phyloP scores from a whole-genome alignment of 2,888 invertebrate species.

The Lottia gigantea region DNA sequence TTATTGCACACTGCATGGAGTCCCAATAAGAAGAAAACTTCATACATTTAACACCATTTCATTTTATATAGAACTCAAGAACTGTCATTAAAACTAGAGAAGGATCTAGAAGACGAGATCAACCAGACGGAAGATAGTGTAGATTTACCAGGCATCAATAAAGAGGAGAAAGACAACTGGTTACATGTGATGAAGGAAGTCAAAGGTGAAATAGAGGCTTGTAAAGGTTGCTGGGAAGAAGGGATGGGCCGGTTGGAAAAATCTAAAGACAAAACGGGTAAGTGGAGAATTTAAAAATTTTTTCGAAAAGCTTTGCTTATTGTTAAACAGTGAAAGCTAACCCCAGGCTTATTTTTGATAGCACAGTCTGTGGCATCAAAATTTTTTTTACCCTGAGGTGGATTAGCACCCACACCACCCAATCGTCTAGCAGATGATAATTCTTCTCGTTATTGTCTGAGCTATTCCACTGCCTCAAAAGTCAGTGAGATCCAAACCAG shows the following conservation, averaged over 20 bases:
- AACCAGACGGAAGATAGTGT: neutral
- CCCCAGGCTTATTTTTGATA: no score
- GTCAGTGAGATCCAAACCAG: no score
- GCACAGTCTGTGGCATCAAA: no score
- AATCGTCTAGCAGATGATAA: no score
- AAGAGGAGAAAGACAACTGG: conserved; percentile 25
- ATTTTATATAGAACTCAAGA: conserved; percentile 33
- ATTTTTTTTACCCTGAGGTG: no score
- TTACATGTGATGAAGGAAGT: conserved; percentile 41
- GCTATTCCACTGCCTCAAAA: no score
- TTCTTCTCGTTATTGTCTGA: no score
- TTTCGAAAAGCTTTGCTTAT: no score
- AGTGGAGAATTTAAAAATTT: no score
- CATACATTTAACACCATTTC: neutral
- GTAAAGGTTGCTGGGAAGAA: conserved; percentile 58
- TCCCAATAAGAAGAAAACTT: no score
- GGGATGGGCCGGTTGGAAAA: conserved; percentile 40
- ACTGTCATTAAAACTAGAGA: conserved; percentile 33
- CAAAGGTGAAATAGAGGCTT: conserved; percentile 54
- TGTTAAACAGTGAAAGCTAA: no score
- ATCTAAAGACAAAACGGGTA: neutral
- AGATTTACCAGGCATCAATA: neutral
- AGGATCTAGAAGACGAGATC: conserved; percentile 19
- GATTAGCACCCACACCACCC: no score
- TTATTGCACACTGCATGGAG: neutral